Percentiles rank a stretch among this genome's conserved stretches.
These are phyloP conservation scores for Phlogophora meticulosa DNA, from an alignment of 2,888 invertebrate species.

Conservation along the genomic window DNA sequence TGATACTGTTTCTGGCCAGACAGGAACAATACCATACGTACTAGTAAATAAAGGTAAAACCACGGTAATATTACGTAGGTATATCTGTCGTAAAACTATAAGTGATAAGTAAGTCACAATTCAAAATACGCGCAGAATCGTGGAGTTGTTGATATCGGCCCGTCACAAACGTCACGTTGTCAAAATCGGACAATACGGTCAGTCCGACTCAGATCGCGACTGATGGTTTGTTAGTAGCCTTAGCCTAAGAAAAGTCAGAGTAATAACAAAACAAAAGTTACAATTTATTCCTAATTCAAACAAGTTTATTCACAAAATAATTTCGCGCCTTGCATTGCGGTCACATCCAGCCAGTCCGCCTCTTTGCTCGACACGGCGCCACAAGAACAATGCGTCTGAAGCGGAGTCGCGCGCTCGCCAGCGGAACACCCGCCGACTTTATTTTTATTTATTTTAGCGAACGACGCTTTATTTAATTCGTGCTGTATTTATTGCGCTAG, in stretches of 20 bases:
- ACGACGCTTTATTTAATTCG: conserved; percentile 66
- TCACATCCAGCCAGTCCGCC: conserved; percentile 51
- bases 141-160: too few relatives aligned
- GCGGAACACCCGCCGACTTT: conserved; percentile 57
- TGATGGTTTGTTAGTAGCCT: conserved; percentile 1
- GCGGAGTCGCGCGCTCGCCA: conserved; percentile 55
- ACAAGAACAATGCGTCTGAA: conserved; percentile 69
- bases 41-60: too few relatives aligned
- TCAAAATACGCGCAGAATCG: too few relatives aligned
- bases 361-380: conserved; percentile 45
- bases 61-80: too few relatives aligned
- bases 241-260: neutral
- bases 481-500: conserved; percentile 62
- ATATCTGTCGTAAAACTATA: too few relatives aligned
- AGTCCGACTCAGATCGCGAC: neutral
- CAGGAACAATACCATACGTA: too few relatives aligned
- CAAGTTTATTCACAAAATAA: conserved; percentile 41
- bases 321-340: conserved; percentile 47
- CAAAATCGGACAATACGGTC: conserved; percentile 1
- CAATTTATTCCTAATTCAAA: conserved; percentile 43
- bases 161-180: too few relatives aligned
- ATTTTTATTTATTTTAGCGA: conserved; percentile 65
- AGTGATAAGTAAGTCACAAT: too few relatives aligned
- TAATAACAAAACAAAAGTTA: conserved; percentile 13
- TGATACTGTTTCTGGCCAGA: neutral